Evolutionary conservation across 2,797 vertebrate genomes (phyloP).

Genomic region (Pelochelys cantorii): DNA sequence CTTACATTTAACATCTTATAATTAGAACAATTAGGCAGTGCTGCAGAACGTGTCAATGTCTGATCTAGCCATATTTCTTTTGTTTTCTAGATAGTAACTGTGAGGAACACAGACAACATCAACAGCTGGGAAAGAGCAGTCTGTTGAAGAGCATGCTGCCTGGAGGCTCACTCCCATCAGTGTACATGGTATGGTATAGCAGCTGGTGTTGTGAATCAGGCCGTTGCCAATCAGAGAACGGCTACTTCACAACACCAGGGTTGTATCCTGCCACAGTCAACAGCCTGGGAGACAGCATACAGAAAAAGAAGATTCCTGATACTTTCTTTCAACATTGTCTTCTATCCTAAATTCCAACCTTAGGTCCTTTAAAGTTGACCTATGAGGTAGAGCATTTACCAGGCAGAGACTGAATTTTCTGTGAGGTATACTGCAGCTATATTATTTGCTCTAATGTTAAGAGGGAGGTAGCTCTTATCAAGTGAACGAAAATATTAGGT

Average conservation of each 20-base stretch:
- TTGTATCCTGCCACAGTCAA: conserved; percentile 82
- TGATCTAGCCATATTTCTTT: conserved; percentile 50
- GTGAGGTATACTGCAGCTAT: background rate
- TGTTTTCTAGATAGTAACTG: background rate
- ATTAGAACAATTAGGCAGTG: background rate
- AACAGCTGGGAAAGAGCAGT: background rate
- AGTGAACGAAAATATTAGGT: background rate
- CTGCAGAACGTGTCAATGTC: accelerated
- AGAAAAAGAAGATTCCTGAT: background rate
- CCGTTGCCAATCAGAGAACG: conserved; percentile 90
- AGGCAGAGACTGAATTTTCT: background rate
- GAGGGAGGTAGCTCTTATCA: background rate
- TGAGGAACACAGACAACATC: background rate
- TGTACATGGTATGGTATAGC: conserved; percentile 86
- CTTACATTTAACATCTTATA: background rate
- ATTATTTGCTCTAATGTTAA: background rate
- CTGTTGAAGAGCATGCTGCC: background rate
- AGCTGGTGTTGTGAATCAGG: conserved; percentile 99
- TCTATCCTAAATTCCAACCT: background rate
- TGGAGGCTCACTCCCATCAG: accelerated
- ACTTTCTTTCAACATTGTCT: too few species aligned
- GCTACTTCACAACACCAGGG: conserved; percentile 99
- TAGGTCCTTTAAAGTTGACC: background rate
- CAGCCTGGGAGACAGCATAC: background rate
- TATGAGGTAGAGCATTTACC: conserved; percentile 15